Evolutionary conservation across 2,888 invertebrate species (phyloP).

Genomic region (Polydrusus pterygomalis): DNA sequence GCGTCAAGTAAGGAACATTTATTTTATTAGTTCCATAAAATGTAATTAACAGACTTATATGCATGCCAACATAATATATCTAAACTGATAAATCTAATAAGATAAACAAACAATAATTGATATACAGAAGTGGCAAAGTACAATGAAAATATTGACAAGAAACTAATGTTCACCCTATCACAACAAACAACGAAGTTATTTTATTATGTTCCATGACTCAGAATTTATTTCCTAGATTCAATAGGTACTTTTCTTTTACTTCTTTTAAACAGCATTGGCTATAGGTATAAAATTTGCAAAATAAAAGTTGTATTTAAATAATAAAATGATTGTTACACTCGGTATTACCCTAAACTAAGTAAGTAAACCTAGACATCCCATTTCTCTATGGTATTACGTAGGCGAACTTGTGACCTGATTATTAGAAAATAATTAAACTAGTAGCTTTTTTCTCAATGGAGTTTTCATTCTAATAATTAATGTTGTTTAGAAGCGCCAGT

Average conservation of each 20-base stretch:
- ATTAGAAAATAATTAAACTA: not conserved
- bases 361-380: too few species aligned
- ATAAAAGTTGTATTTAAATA: too few species aligned
- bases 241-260: too few species aligned
- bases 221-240: too few species aligned
- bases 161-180: not conserved
- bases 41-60: not conserved
- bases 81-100: constrained; percentile 6
- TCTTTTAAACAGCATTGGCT: too few species aligned
- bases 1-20: not conserved
- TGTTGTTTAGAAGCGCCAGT: constrained; percentile 15
- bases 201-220: too few species aligned
- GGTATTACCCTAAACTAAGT: too few species aligned
- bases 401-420: too few species aligned
- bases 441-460: not conserved
- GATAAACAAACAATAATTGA: constrained; percentile 9
- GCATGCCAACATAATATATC: not conserved
- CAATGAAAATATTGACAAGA: constrained; percentile 7
- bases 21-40: not conserved
- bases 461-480: constrained; percentile 4
- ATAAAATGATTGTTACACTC: too few species aligned
- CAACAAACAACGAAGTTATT: not conserved
- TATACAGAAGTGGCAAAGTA: not conserved
- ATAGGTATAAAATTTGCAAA: too few species aligned
- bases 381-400: too few species aligned